Evolutionary conservation across 2,888 invertebrate genomes (phyloP), one percentile per base, ranked within the genome.

Genomic region (Amiota communis): DNA sequence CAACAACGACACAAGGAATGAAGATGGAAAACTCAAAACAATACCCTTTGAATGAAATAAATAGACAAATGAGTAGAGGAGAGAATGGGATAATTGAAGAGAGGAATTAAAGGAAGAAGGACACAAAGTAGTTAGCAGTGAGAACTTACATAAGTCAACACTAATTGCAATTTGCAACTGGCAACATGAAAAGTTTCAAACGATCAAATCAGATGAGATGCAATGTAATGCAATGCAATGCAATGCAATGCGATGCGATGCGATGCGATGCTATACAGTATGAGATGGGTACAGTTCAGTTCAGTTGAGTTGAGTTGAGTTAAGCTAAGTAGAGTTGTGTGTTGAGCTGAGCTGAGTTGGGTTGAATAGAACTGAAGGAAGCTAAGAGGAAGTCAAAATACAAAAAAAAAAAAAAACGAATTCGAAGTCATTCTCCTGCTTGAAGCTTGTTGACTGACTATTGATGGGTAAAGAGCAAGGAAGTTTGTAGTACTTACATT

Each of bases 81-180:
- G 2, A 53, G 53, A 12, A 53, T 15, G 13, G 17, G 15, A 13
- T 10, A n/a, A 17, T 13, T 57, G 46, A 36, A 8, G 46, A 64
- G 46, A 12, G 48, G 15, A 17, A 63, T 36, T 36, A 4, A 46
- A 46, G 13, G 63, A 15, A 9, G 8, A n/a, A 13, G 12, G 63
- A 11, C 63, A 11, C 63, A 10, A 63, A 46, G 46, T 46, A 46
- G 46, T 46, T 36, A 46, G 59, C 15, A 17, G n/a, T 59, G 15
- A 20, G 59, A 15, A 59, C 59, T 76, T 81, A 81, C 82, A 82
- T 83, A 82, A 83, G 83, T 82, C 82, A 82, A 82, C 82, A 82
- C 83, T 82, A 82, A 82, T 82, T 82, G 82, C 82, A 82, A 82
- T 82, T 82, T 82, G 83, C 79, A 79, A 36, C 36, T 36, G 36